Percentiles rank a stretch among this genome's conserved stretches.
phyloP scores from a whole-genome alignment of 2,888 invertebrate genomes.

The Dasysyrphus tricinctus region DNA sequence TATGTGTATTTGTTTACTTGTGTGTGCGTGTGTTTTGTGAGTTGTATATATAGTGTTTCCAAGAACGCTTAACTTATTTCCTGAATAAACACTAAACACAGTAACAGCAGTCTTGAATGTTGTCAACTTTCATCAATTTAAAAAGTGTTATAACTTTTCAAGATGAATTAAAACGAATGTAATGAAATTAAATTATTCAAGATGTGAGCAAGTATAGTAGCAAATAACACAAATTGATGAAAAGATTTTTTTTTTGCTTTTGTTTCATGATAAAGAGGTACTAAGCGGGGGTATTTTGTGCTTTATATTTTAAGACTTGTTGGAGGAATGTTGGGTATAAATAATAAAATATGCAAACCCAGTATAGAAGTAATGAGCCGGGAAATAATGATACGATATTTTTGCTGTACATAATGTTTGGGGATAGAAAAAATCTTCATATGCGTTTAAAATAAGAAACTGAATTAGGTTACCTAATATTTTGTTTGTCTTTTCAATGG shows the following conservation, averaged over 20 bases:
- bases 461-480: too few species aligned
- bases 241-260: slow-evolving; percentile 13
- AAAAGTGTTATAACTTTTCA: slow-evolving; percentile 57
- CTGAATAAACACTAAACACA: slow-evolving; percentile 56
- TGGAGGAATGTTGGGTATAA: background rate
- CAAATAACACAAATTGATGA: slow-evolving; percentile 27
- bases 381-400: background rate
- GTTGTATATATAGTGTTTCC: background rate
- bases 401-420: too few species aligned
- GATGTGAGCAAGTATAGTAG: slow-evolving; percentile 11
- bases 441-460: too few species aligned
- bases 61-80: slow-evolving; percentile 46
- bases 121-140: slow-evolving; percentile 63
- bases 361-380: background rate
- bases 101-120: slow-evolving; percentile 58
- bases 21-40: slow-evolving; percentile 7
- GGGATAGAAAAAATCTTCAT: background rate
- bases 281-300: background rate
- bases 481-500: too few species aligned
- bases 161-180: slow-evolving; percentile 62
- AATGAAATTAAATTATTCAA: slow-evolving; percentile 63
- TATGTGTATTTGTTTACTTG: background rate
- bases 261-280: background rate
- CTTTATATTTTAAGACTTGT: too few species aligned
- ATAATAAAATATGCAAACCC: background rate